phyloP scores from a whole-genome alignment of 2,113 vertebrate genomes.

The Amblyopsis rosae region DNA sequence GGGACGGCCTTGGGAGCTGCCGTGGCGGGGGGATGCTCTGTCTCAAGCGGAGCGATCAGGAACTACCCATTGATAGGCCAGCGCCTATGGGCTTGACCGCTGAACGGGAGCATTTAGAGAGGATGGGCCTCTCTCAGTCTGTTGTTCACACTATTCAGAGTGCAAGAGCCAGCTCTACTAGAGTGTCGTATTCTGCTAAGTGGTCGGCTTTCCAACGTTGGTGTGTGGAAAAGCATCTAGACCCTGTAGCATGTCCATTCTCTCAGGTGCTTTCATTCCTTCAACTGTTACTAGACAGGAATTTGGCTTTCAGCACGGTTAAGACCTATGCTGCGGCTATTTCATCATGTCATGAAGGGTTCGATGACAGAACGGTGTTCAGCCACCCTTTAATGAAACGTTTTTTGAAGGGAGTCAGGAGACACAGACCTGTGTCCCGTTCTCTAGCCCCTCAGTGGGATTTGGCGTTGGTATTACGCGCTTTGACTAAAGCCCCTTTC shows the following conservation, averaged over 20 bases:
- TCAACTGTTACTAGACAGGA: background rate
- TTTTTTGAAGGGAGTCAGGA: background rate
- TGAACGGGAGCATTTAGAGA: background rate
- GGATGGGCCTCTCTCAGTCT: background rate
- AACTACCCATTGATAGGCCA: background rate
- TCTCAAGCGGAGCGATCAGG: background rate
- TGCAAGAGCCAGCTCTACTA: background rate
- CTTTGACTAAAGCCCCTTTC: background rate
- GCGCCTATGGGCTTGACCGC: background rate
- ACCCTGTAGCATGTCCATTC: background rate
- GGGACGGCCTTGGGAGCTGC: no score
- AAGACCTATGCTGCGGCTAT: background rate
- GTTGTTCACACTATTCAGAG: background rate
- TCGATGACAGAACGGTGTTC: background rate
- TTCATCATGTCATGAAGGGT: background rate
- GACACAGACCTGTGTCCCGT: background rate
- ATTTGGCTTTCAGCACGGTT: background rate
- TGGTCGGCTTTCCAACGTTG: background rate
- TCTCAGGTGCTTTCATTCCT: background rate
- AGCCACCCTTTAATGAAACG: background rate
- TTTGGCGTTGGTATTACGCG: background rate
- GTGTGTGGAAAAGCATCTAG: background rate
- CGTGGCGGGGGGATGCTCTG: background rate
- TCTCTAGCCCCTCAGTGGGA: background rate
- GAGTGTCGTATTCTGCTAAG: background rate